Conservation (phyloP, 2,113 vertebrate genomes). For the Echinops telfairi region DNA sequence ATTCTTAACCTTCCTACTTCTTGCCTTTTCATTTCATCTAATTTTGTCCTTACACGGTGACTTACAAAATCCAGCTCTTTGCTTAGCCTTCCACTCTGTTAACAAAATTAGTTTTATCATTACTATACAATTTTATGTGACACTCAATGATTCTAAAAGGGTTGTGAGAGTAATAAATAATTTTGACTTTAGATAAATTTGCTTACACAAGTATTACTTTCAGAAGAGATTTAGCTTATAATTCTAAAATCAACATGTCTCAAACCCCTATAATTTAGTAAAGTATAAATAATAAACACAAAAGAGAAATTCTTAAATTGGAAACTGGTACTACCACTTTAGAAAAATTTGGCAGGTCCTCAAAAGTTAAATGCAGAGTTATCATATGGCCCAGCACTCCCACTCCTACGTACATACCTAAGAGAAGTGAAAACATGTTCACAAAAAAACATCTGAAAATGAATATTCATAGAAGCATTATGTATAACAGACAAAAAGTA, state of each 20-base stretch:
- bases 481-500: neutral
- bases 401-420: neutral
- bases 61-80: slow-evolving; percentile 98
- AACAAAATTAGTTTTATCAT: slow-evolving; percentile 68
- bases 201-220: slow-evolving; percentile 21
- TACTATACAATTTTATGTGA: slow-evolving; percentile 54
- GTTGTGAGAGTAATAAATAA: neutral
- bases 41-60: slow-evolving; percentile 95
- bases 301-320: slow-evolving; percentile 22
- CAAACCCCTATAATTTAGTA: slow-evolving; percentile 40
- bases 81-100: slow-evolving; percentile 95
- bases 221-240: slow-evolving; percentile 46
- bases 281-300: slow-evolving; percentile 51
- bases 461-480: slow-evolving; percentile 46
- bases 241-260: slow-evolving; percentile 48
- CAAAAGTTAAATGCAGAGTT: slow-evolving; percentile 36
- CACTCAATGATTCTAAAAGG: neutral
- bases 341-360: neutral
- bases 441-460: slow-evolving; percentile 28
- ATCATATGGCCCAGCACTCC: neutral
- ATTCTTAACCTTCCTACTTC: slow-evolving; percentile 96
- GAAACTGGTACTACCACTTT: slow-evolving; percentile 18
- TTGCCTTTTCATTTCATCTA: slow-evolving; percentile 98
- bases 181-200: slow-evolving; percentile 28
- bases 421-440: slow-evolving; percentile 3